Evolutionary conservation across 2,113 vertebrate genomes (phyloP).

Genomic region (Grammomys surdaster): DNA sequence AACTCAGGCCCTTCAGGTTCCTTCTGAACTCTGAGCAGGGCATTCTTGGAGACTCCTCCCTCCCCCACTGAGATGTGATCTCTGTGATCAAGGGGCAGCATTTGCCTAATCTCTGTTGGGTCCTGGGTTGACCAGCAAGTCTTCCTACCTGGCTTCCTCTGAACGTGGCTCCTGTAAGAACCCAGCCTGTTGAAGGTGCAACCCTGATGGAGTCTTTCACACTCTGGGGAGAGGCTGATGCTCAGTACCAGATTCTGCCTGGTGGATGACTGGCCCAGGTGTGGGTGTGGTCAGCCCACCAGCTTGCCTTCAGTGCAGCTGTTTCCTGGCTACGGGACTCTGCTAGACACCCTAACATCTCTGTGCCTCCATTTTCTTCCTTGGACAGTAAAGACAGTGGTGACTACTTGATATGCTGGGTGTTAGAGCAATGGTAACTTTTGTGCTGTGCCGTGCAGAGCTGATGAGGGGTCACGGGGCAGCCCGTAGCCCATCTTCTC

Average conservation of each 20-base stretch:
- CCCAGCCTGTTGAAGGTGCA: not conserved
- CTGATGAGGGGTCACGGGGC: rapidly evolving
- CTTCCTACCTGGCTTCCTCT: not conserved
- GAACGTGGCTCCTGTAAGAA: not conserved
- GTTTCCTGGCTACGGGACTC: not conserved
- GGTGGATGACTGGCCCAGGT: not conserved
- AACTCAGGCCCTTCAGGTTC: rapidly evolving
- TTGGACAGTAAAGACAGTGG: rapidly evolving
- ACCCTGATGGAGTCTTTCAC: not conserved
- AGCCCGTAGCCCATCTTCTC: not conserved
- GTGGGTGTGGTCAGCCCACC: rapidly evolving
- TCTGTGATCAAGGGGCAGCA: not conserved
- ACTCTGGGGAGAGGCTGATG: not conserved
- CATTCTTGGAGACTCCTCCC: not conserved
- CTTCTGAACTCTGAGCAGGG: not conserved
- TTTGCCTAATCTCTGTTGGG: rapidly evolving
- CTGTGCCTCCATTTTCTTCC: not conserved
- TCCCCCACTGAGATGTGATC: not conserved
- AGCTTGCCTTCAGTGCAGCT: not conserved
- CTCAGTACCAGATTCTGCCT: rapidly evolving
- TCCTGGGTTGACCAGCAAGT: not conserved
- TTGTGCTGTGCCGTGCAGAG: rapidly evolving
- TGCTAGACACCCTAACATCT: not conserved
- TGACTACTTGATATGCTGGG: rapidly evolving
- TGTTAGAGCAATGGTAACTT: rapidly evolving